Percentiles rank a stretch among this genome's conserved stretches.
Conservation (phyloP, 2,797 vertebrate genomes). For the Cottoperca gobio region DNA sequence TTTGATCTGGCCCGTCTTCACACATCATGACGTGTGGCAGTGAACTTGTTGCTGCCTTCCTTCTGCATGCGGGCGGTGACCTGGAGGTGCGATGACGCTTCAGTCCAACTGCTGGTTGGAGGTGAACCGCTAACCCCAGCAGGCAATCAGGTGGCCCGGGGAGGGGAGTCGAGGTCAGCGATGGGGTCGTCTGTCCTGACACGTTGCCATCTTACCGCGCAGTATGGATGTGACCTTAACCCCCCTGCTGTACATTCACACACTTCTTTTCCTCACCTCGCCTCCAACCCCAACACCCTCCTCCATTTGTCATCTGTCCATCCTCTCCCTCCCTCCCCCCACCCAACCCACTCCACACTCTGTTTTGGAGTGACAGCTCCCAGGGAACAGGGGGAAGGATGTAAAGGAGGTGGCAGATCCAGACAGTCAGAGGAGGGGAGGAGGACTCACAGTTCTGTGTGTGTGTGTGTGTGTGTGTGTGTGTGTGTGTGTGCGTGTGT, state of each 20-base stretch:
- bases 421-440: conserved; percentile 51
- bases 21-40: conserved; percentile 24
- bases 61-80: conserved; percentile 66
- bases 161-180: conserved; percentile 48
- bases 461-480: conserved; percentile 12
- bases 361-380: conserved; percentile 74
- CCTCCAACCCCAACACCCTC: conserved; percentile 28
- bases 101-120: conserved; percentile 49
- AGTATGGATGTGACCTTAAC: conserved; percentile 69
- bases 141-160: conserved; percentile 54
- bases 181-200: conserved; percentile 50
- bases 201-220: conserved; percentile 54
- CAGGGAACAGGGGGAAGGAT: conserved; percentile 50
- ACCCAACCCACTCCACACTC: conserved; percentile 35
- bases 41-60: conserved; percentile 49
- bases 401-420: conserved; percentile 64
- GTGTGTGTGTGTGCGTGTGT: neutral
- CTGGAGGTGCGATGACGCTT: conserved; percentile 43
- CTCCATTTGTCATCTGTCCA: conserved; percentile 58
- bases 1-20: too few relatives aligned
- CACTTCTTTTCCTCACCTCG: conserved; percentile 35
- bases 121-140: conserved; percentile 53
- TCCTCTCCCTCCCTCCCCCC: conserved; percentile 4
- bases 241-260: conserved; percentile 67
- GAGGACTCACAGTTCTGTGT: conserved; percentile 48